Evolutionary conservation across 2,888 invertebrate genomes (phyloP), one percentile per base, ranked within the genome.

Genomic region (Tolmerus cingulatus): DNA sequence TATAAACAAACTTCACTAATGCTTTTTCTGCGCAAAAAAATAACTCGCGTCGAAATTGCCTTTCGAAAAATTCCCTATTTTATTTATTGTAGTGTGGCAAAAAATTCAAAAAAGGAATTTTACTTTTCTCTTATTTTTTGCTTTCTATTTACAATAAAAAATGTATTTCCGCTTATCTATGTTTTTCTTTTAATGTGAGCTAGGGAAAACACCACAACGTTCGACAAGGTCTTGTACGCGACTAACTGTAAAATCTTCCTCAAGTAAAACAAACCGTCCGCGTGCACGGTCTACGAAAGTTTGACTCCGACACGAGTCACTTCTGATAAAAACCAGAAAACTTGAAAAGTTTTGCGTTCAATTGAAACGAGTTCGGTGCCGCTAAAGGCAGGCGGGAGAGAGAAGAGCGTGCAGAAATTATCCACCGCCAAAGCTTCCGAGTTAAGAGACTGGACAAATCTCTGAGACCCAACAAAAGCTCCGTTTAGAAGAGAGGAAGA

Each of bases 201-300:
- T 66, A 19, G 27, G 51, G 37, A 86, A 90, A 92, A 92, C 91
- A 92, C 92, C 92, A 92, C 92, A 92, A 92, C 92, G 91, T 92
- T 92, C 92, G 91, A 91, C 92, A 92, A 92, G 92, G 92, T 92
- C 92, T 92, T 91, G 91, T 92, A 92, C 91, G 92, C 92, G 92
- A 92, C 92, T 92, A 92, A 92, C 92, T 92, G 92, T 92, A 92
- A 92, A 91, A 91, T 90, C 91, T 90, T 90, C 90, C 90, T 85
- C 85, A 40, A 85, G 51, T 82, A 87, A 34, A 81, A 46, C 51
- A 79, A 84, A 87, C 88, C 85, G 87, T 88, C 86, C 77, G 37
- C 87, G 87, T 78, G 85, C 84, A 88, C 84, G 87, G 88, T 88
- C 84, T 85, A 87, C 78, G 51, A 84, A 87, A 88, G 77, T 87